Conservation (phyloP, 1,140 invertebrate species). For the Aphis gossypii region DNA sequence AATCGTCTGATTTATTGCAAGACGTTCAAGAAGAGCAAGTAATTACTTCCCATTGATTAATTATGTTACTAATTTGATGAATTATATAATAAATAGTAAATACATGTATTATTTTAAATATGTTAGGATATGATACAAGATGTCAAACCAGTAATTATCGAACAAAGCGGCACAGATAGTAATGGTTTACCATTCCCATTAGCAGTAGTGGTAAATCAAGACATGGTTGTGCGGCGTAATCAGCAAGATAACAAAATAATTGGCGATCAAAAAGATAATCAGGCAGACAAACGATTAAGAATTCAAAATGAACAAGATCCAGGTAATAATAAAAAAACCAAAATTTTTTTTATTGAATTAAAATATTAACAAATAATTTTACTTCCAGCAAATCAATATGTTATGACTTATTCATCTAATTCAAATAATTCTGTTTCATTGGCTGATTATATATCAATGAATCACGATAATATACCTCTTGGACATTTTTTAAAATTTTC, state of each 20-base stretch:
- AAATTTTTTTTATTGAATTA: neutral
- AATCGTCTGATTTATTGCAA: constrained; percentile 51
- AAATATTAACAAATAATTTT: neutral
- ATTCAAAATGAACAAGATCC: constrained; percentile 57
- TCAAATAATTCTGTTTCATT: constrained; percentile 69
- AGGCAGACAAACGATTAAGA: constrained; percentile 55
- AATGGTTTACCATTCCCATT: constrained; percentile 67
- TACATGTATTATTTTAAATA: neutral
- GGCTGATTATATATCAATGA: constrained; percentile 78
- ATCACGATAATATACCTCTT: constrained; percentile 65
- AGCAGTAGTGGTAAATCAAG: constrained; percentile 65
- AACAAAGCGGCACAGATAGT: constrained; percentile 60
- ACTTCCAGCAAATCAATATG: constrained; percentile 50
- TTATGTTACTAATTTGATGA: neutral
- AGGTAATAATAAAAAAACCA: neutral
- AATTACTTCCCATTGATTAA: neutral
- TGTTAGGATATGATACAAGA: constrained; percentile 61
- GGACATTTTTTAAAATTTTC: constrained; percentile 84
- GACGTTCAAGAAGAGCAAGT: constrained; percentile 53
- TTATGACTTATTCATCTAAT: constrained; percentile 48
- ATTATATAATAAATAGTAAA: neutral
- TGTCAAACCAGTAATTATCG: constrained; percentile 61
- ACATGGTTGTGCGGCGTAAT: constrained; percentile 61
- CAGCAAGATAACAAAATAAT: constrained; percentile 54
- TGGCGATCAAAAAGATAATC: constrained; percentile 54